phyloP scores from a whole-genome alignment of 2,113 vertebrate species.

The Probosciger aterrimus region DNA sequence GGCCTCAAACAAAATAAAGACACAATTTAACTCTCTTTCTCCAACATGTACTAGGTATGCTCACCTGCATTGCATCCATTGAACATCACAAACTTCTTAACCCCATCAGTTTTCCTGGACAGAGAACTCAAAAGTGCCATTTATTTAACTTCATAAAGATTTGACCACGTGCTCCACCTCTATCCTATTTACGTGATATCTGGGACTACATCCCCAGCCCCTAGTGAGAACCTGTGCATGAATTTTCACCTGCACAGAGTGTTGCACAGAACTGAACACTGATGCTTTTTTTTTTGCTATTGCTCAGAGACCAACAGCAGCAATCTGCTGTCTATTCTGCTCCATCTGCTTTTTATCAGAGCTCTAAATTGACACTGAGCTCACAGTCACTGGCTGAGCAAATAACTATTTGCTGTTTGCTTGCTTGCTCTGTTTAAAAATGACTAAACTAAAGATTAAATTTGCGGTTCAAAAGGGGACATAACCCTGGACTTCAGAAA shows the following conservation, averaged over 20 bases:
- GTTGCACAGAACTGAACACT: background rate
- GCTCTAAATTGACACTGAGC: background rate
- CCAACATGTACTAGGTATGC: background rate
- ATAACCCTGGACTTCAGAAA: background rate
- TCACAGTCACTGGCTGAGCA: background rate
- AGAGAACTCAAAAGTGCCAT: background rate
- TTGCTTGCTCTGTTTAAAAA: background rate
- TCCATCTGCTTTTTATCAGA: background rate
- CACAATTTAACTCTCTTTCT: background rate
- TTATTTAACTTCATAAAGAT: background rate
- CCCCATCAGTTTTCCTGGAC: background rate
- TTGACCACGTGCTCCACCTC: background rate
- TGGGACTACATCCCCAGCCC: background rate
- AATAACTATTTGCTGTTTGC: background rate
- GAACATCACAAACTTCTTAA: background rate
- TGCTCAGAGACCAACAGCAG: background rate
- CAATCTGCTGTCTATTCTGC: background rate
- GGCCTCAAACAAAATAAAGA: background rate
- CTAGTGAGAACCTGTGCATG: background rate
- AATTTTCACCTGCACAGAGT: background rate
- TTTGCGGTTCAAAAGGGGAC: background rate
- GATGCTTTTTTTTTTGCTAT: background rate
- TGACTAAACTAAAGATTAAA: background rate
- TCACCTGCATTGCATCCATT: background rate
- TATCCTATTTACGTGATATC: rapidly evolving